phyloP scores from a whole-genome alignment of 2,113 vertebrate genomes.

The Sinocyclocheilus maitianheensis region DNA sequence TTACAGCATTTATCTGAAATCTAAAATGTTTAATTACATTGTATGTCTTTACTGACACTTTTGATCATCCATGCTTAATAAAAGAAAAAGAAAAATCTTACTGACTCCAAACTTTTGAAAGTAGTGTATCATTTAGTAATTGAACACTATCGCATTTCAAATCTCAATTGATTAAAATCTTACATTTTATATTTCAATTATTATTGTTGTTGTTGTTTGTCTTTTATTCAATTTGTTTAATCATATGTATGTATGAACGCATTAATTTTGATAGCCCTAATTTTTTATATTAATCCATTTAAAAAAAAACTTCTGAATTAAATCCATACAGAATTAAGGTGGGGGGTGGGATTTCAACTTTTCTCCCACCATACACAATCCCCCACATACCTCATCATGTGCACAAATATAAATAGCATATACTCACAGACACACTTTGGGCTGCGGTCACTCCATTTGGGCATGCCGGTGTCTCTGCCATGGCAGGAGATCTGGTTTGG shows the following conservation, averaged over 20 bases:
- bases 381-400: not conserved
- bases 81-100: not conserved
- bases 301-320: not conserved
- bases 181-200: not conserved
- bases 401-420: not conserved
- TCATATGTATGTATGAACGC: not conserved
- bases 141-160: not conserved
- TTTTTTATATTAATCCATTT: not conserved
- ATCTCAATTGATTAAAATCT: not conserved
- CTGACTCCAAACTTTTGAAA: not conserved
- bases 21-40: not conserved
- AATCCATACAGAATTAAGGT: not conserved
- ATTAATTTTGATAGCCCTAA: not conserved
- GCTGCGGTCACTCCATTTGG: constrained; percentile 91
- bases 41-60: not conserved
- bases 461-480: constrained; percentile 85
- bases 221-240: not conserved
- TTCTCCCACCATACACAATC: not conserved
- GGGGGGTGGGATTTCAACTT: not conserved
- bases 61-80: not conserved
- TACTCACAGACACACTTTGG: constrained; percentile 92
- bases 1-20: not conserved
- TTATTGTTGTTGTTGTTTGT: not conserved
- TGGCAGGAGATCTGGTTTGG: constrained; percentile 87
- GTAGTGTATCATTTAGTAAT: not conserved